Evolutionary conservation across 2,797 vertebrate genomes (phyloP).

Genomic region (Falco columbarius): DNA sequence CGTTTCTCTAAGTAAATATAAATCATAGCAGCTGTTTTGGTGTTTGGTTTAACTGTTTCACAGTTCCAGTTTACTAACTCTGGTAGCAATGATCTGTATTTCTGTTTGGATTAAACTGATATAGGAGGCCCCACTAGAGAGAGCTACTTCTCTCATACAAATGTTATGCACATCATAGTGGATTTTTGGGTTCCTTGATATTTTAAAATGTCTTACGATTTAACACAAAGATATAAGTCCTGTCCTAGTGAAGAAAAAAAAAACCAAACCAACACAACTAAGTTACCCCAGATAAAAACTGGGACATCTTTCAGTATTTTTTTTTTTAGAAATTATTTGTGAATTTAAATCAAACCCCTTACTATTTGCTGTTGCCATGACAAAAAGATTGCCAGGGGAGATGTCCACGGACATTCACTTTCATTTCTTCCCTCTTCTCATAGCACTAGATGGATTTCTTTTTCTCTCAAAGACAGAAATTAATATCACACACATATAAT

Average conservation of each 20-base stretch:
- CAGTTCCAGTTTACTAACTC: not conserved
- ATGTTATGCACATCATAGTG: too few relatives aligned
- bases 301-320: not conserved
- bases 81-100: not conserved
- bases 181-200: not conserved
- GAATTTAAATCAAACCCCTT: not conserved
- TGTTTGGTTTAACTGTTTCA: not conserved
- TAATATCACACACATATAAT: slow-evolving; percentile 44
- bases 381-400: slow-evolving; percentile 21
- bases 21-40: not conserved
- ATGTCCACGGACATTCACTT: not conserved
- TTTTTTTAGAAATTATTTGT: not conserved
- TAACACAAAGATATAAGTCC: not conserved
- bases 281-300: not conserved
- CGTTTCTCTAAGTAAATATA: not conserved
- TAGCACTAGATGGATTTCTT: slow-evolving; percentile 12
- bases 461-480: slow-evolving; percentile 54
- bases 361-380: not conserved
- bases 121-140: not conserved
- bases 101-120: not conserved
- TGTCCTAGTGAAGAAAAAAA: not conserved
- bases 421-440: slow-evolving; percentile 31
- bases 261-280: not conserved
- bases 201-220: not conserved
- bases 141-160: not conserved